Conservation (phyloP, 2,888 invertebrate species). For the Xylophagus ater region DNA sequence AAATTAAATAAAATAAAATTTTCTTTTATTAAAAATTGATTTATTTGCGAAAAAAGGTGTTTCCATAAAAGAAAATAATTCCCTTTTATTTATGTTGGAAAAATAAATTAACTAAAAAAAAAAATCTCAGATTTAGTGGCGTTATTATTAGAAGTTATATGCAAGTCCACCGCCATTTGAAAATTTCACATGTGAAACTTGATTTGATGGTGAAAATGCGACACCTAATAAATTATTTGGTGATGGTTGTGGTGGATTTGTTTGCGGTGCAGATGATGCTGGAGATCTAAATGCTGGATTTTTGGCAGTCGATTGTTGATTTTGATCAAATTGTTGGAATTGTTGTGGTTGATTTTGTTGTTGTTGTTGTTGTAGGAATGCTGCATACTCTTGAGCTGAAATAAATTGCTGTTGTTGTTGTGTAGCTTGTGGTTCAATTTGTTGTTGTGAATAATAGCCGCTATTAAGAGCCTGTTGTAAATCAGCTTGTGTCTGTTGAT, state of each 20-base stretch:
- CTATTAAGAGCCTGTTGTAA: constrained; percentile 23
- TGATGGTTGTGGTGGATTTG: constrained; percentile 4
- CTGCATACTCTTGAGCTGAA: constrained; percentile 28
- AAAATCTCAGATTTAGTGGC: too few species aligned
- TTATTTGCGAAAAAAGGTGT: too few species aligned
- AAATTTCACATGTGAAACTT: constrained; percentile 42
- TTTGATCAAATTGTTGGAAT: constrained; percentile 17
- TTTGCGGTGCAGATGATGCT: constrained; percentile 19
- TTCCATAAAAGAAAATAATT: too few species aligned
- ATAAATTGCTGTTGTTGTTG: constrained; percentile 33
- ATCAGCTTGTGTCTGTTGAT: constrained; percentile 22
- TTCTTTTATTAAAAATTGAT: too few species aligned
- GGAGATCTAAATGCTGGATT: constrained; percentile 20
- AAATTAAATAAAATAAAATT: too few species aligned
- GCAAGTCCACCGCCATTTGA: constrained; percentile 34
- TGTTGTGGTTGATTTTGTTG: constrained; percentile 21
- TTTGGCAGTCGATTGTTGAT: constrained; percentile 21
- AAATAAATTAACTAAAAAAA: too few species aligned
- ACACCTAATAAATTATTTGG: constrained; percentile 29
- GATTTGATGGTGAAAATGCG: constrained; percentile 39
- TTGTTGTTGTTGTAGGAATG: constrained; percentile 30
- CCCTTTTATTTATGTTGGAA: too few species aligned
- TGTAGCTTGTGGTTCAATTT: constrained; percentile 21
- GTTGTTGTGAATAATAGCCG: constrained; percentile 23
- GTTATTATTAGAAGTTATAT: constrained; percentile 29